Evolutionary conservation across 2,797 vertebrate genomes (phyloP), one percentile per base, ranked within the genome.

Genomic region (Hydrocynus forskahlii): DNA sequence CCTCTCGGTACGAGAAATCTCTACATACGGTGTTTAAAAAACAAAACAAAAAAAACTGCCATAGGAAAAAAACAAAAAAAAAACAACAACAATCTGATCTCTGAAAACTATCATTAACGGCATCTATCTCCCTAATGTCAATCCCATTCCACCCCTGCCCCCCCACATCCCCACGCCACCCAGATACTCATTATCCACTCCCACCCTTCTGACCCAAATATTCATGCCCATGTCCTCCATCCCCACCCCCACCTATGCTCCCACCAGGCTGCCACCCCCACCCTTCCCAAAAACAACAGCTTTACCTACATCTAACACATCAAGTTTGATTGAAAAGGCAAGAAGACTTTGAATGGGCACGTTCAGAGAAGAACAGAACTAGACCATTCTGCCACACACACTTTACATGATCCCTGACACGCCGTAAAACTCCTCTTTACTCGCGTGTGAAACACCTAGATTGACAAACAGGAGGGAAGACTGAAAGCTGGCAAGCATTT

Each of bases 301-400:
- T 88, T 94, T 93, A 83, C 86, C 94, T 95, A 95, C 45, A 92
- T 93, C 94, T 95, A 95, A 90, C 93, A 95, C 94, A 94, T 95
- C 92, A 91, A 95, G 88, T 84, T 83, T 80, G 91, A 89, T 90
- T 83, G 54, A 82, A 85, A 87, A 84, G 84, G 67, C 71, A 71
- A 86, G 81, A 82, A 78, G 75, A 73, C 75, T 85, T 81, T 79
- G 94, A 93, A 93, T 94, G 94, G 92, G 93, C 93, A 94, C 92
- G 92, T 94, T 94, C 94, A 94, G 93, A 94, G 95, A 93, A 94
- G 93, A 95, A 94, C 93, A 94, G 94, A 94, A 91, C 91, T 40
- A 14, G 43, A 57, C 71, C 64, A 25, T 69, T 62, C 63, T 12
- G 48, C 12, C 55, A 68, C 59, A 77, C 19, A 83, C 74, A 50